Conservation (phyloP, 64 coral and sea anemone species). For the Pocillopora damicornis region DNA sequence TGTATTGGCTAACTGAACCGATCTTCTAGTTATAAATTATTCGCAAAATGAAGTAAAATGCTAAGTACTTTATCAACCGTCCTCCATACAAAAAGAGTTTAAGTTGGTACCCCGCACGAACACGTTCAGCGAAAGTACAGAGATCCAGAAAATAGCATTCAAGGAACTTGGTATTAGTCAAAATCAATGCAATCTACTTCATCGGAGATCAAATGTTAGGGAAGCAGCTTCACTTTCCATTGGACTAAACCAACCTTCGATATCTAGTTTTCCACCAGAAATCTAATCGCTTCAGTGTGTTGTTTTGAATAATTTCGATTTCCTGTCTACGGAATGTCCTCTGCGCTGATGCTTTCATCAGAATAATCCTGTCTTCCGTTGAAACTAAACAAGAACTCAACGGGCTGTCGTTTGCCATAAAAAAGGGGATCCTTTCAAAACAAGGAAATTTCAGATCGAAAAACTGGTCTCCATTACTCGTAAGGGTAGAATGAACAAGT, state of each 20-base stretch:
- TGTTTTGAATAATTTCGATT: neutral
- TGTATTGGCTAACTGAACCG: neutral
- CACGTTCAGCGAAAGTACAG: too few relatives aligned
- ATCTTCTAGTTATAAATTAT: slow-evolving; percentile 22
- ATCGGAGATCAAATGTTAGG: neutral
- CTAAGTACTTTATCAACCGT: neutral
- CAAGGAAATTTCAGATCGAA: too few relatives aligned
- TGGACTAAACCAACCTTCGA: neutral
- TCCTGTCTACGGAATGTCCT: neutral
- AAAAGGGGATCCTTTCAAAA: too few relatives aligned
- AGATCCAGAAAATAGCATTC: neutral
- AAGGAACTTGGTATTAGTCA: neutral
- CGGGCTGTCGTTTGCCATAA: too few relatives aligned
- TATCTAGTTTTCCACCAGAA: neutral
- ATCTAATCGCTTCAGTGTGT: neutral
- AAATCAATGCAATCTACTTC: neutral
- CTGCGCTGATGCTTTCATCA: neutral
- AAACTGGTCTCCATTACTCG: too few relatives aligned
- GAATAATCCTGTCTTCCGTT: neutral
- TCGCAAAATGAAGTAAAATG: neutral
- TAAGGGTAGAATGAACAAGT: too few relatives aligned
- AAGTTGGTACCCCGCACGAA: neutral
- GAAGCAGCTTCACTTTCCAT: neutral
- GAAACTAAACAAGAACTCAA: too few relatives aligned
- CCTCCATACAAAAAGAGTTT: neutral